Percentiles rank a stretch among this genome's conserved stretches.
phyloP scores from a whole-genome alignment of 2,113 vertebrate species.

The Eretmochelys imbricata region DNA sequence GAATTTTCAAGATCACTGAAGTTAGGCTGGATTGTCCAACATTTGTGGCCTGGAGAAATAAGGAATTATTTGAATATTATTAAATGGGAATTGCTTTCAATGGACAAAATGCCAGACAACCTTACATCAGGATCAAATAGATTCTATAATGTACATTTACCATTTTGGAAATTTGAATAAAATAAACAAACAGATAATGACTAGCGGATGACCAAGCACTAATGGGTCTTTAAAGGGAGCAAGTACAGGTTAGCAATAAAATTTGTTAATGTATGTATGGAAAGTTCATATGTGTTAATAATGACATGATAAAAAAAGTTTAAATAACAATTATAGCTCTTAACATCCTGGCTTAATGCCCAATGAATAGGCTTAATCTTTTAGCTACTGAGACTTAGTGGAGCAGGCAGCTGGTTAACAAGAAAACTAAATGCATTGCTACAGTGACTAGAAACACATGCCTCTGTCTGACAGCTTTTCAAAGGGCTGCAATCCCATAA shows the following conservation, averaged over 20 bases:
- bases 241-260: neutral
- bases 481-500: slow-evolving; percentile 34
- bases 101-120: too few relatives aligned
- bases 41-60: too few relatives aligned
- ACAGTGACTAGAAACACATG: slow-evolving; percentile 58
- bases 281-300: neutral
- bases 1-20: too few relatives aligned
- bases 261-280: neutral
- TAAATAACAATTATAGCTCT: neutral
- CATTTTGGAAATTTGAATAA: neutral
- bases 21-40: too few relatives aligned
- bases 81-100: too few relatives aligned
- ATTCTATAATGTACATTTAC: neutral
- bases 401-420: slow-evolving; percentile 39
- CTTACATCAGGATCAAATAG: neutral
- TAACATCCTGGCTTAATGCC: neutral
- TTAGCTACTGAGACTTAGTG: slow-evolving; percentile 12
- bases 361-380: slow-evolving; percentile 15
- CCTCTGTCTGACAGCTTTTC: slow-evolving; percentile 42
- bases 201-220: neutral
- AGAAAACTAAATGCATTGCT: slow-evolving; percentile 36
- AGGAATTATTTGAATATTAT: too few relatives aligned
- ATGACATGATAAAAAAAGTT: neutral
- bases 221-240: neutral
- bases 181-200: neutral